Conservation (phyloP, 92 coral and sea anemone genomes). For the Siderastrea siderea region DNA sequence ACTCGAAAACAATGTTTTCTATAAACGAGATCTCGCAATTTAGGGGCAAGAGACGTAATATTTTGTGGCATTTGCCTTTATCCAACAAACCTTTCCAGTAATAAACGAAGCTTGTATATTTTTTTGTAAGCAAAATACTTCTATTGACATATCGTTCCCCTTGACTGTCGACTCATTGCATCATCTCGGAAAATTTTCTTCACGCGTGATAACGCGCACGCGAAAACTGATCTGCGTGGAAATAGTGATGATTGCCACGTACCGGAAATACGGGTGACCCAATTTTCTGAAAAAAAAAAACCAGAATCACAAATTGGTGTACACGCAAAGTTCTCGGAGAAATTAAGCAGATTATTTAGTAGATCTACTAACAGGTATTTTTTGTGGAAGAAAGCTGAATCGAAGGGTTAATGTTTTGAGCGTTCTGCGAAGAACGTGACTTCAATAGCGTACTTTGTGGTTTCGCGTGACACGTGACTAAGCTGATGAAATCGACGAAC, state of each 20-base stretch:
- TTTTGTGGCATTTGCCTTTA: neutral
- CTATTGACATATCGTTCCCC: neutral
- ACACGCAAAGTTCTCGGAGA: neutral
- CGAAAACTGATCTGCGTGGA: neutral
- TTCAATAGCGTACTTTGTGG: neutral
- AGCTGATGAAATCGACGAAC: slow-evolving; percentile 30
- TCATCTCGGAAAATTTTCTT: neutral
- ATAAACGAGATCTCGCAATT: no score
- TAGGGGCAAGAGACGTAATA: no score
- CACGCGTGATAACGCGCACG: slow-evolving; percentile 30
- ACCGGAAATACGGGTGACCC: slow-evolving; percentile 10
- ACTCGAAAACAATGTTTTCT: no score
- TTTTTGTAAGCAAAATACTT: neutral
- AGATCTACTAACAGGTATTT: neutral
- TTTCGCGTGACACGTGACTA: slow-evolving; percentile 30
- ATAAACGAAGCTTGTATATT: no score
- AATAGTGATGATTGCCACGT: neutral
- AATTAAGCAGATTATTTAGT: neutral
- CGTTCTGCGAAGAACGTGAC: slow-evolving; percentile 24
- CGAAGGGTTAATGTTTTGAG: neutral
- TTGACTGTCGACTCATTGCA: slow-evolving; percentile 16
- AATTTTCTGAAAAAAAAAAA: neutral
- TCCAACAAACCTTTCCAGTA: no score
- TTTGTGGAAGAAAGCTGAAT: no score
- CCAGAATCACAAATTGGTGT: neutral